Conservation (phyloP, 2,113 vertebrate species). For the Ariopsis seemanni region DNA sequence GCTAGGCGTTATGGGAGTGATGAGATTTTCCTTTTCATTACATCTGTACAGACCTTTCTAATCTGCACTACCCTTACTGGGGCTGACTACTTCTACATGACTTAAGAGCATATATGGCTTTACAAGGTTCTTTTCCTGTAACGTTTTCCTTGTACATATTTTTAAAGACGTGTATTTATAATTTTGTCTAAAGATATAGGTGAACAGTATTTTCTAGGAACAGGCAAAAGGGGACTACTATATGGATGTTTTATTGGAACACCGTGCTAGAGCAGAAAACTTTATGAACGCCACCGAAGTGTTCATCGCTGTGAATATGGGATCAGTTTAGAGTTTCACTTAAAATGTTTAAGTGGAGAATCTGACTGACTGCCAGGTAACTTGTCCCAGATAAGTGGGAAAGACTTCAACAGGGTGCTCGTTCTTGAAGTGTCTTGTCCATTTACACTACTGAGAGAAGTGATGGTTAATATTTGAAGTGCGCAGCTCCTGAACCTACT, state of each 20-base stretch:
- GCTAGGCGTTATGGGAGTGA: background rate
- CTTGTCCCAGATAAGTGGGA: slow-evolving; percentile 6
- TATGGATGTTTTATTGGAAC: slow-evolving; percentile 12
- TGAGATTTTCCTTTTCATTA: slow-evolving; percentile 17
- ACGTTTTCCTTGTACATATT: slow-evolving; percentile 67
- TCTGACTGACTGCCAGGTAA: background rate
- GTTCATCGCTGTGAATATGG: background rate
- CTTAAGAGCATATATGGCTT: slow-evolving; percentile 59
- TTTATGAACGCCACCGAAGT: background rate
- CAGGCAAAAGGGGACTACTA: background rate
- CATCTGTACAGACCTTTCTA: slow-evolving; percentile 41
- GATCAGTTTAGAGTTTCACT: background rate
- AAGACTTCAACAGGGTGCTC: background rate
- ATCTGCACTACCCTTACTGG: slow-evolving; percentile 66
- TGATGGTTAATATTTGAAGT: background rate
- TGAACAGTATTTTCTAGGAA: slow-evolving; percentile 66
- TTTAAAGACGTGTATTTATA: slow-evolving; percentile 75
- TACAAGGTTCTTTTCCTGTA: slow-evolving; percentile 59
- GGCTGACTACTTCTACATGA: slow-evolving; percentile 64
- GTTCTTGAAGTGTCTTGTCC: slow-evolving; percentile 35
- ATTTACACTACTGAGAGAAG: slow-evolving; percentile 57
- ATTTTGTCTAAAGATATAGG: slow-evolving; percentile 58
- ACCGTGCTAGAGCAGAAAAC: background rate
- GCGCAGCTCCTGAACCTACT: background rate
- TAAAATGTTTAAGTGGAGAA: background rate